Base-by-base conservation (phyloP, 2,113 vertebrate species). In the Phaethornis superciliosus region DNA sequence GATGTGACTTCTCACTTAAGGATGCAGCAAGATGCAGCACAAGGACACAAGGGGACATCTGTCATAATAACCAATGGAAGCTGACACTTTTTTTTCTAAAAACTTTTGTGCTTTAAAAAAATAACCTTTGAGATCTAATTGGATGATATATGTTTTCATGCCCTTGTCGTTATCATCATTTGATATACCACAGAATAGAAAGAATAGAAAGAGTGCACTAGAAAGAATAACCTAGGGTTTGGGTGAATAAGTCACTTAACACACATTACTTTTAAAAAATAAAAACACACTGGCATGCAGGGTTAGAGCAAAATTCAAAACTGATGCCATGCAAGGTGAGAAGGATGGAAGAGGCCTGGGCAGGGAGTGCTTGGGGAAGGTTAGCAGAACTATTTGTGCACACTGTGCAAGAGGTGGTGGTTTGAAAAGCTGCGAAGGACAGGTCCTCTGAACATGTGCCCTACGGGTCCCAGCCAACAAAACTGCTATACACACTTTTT, bases 1-100 rank as follows among this genome's bases (percentile, higher is more conserved):
- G 98, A 99, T 95, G 98, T 99, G 96, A 98, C 99, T 79, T 98
- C 99, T 91, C 99, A 99, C 96, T 98, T 99, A 94, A 98, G 98
- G 96, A 98, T 99, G 97, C 99, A 99, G 69, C 97, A 98, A 83
- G 99, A 99, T 85, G 98, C 99, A 85, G 96, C 98, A 51, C 98
- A 98, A 67, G 98, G 98, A 97, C 99, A 99, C 97, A 99, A 99
- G 97, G 99, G 98, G 96, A 99, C 99, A 86, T 99, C 99, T 10
- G 99, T 99, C 96, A 99, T 99, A 97, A 99, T 99, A 97, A 99
- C 98, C 92, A 99, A 99, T 56, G 98, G 99, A 95, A 99, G 99
- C 98, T 99, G 99, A 99, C 98, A 77, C 32, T 93, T 96, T 95
- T 95, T 90, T 97, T 95, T 81, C 79, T 95, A 92, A 96, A 95